Base-by-base conservation (phyloP, 2,888 invertebrate species). In the Yponomeuta plumbellus region DNA sequence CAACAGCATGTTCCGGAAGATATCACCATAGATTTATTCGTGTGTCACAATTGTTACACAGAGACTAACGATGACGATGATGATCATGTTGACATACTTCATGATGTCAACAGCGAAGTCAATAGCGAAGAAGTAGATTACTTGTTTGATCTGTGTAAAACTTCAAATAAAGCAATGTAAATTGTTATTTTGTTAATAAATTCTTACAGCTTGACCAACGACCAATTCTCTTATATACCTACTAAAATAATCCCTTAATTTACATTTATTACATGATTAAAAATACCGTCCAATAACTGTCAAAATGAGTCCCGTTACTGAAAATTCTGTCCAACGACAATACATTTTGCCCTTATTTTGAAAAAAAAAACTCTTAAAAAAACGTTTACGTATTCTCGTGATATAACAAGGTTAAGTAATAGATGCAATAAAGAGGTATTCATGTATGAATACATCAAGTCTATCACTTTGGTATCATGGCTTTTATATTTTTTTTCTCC, bases 31-130 rank as follows among this genome's bases (percentile, higher is more conserved):
- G 67, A 67, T 65, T 64, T 67, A 58, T 69, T 61, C 66, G 59
- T 68, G 11, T 68, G 67, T 52, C 66, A 68, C 61, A 44, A 17
- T 34, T 67, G 66, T n/a, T 68, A 68, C 58, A 64, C 40, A 67
- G 40, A 67, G 39, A 44, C 21, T 17, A 59, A 67, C 8, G 61
- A 61, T 8, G 61, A 61, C 13, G 26, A 67, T n/a, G 61, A 21
- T 10, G 61, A 61, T 22, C 10, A 61, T 21, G 26, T 6, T 61
- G 8, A 21, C 57, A 21, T 13, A 66, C n/a, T n/a, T n/a, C 59
- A 39, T 40, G 26, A 34, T 58, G 39, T 59, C 40, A 34, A 44
- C 58, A 59, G n/a, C n/a, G 58, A 59, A 66, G 59, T 21, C 22
- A 64, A 3, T 44, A 13, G 8, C 10, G 40, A 40, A 56, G 44